Percentiles rank a stretch among this genome's conserved stretches.
These are phyloP conservation scores for Siderastrea radians DNA, from an alignment of 92 coral and sea anemone species.

Conservation along the genomic window DNA sequence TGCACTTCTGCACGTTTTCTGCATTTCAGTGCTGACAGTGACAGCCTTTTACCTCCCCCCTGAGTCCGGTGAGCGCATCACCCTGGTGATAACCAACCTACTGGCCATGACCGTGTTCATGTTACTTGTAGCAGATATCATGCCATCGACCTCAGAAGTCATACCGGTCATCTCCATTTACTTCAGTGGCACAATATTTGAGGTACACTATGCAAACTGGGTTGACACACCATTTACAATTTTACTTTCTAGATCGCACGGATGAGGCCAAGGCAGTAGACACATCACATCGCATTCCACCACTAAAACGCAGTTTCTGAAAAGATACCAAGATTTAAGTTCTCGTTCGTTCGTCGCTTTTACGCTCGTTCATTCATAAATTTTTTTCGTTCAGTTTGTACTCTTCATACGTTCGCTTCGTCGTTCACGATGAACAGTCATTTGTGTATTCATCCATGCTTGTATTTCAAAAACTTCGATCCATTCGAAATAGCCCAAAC, in stretches of 20 bases:
- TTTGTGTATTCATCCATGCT: too few species aligned
- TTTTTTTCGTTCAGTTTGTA: too few species aligned
- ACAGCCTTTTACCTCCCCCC: constrained; percentile 78
- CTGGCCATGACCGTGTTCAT: constrained; percentile 90
- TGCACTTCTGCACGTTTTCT: neutral
- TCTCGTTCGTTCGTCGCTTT: too few species aligned
- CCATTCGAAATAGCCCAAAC: too few species aligned
- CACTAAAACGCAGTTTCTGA: too few species aligned
- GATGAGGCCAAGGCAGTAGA: neutral
- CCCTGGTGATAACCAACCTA: constrained; percentile 85
- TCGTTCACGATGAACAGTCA: too few species aligned
- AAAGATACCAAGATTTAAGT: too few species aligned
- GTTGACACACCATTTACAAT: neutral
- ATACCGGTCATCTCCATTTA: constrained; percentile 85
- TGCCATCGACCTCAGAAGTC: constrained; percentile 93
- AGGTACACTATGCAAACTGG: constrained; percentile 37
- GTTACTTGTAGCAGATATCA: constrained; percentile 90
- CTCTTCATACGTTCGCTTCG: too few species aligned
- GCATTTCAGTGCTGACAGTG: constrained; percentile 65
- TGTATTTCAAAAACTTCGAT: too few species aligned
- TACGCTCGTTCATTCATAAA: too few species aligned
- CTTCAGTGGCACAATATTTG: constrained; percentile 86
- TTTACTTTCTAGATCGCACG: neutral
- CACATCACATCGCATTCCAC: too few species aligned
- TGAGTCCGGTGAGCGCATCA: constrained; percentile 32